phyloP scores from a whole-genome alignment of 92 coral and sea anemone species.

The Palythoa grandiflora region DNA sequence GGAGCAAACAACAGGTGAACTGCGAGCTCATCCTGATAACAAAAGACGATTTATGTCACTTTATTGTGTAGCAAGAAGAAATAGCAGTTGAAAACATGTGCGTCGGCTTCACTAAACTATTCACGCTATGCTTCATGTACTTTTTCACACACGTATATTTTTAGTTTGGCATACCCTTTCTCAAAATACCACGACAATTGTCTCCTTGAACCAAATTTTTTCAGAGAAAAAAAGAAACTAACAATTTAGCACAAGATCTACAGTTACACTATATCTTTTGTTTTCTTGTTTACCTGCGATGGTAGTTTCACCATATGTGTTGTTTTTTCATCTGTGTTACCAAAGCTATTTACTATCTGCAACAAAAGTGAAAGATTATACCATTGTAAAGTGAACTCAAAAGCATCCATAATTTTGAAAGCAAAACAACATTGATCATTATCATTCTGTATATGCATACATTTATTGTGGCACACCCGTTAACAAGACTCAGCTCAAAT shows the following conservation, averaged over 20 bases:
- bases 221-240: too few relatives aligned
- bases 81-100: too few relatives aligned
- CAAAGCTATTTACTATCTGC: slow-evolving; percentile 79
- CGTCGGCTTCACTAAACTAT: too few relatives aligned
- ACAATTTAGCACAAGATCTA: neutral
- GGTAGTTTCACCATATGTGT: slow-evolving; percentile 63
- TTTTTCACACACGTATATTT: too few relatives aligned
- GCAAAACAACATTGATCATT: neutral
- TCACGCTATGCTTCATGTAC: too few relatives aligned
- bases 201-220: too few relatives aligned
- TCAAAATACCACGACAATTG: too few relatives aligned
- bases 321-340: slow-evolving; percentile 62
- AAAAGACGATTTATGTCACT: neutral
- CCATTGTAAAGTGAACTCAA: neutral
- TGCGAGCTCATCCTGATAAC: slow-evolving; percentile 85
- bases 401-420: neutral
- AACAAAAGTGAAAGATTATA: neutral
- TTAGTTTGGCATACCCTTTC: too few relatives aligned
- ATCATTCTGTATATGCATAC: neutral
- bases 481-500: too few relatives aligned
- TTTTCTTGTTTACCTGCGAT: slow-evolving; percentile 55
- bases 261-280: neutral
- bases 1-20: slow-evolving; percentile 95
- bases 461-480: neutral
- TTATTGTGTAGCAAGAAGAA: neutral